These are phyloP conservation scores for Poeciliopsis occidentalis DNA, from an alignment of 2,113 vertebrate species.

Conservation along the genomic window DNA sequence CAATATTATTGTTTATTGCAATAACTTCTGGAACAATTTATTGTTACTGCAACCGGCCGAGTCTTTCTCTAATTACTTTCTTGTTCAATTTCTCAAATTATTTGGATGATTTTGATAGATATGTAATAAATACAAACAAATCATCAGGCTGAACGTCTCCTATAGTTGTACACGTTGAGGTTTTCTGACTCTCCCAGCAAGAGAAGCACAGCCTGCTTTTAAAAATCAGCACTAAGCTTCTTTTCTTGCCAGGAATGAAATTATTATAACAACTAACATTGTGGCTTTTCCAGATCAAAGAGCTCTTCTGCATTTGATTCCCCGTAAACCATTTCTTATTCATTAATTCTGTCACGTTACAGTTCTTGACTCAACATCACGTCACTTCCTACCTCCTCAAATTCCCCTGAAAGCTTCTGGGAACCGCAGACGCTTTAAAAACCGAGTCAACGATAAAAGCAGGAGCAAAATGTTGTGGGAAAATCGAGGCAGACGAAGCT, in stretches of 20 bases:
- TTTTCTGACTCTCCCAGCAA: conserved; percentile 1
- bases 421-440: too few species aligned
- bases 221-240: background rate
- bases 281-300: background rate
- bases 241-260: background rate
- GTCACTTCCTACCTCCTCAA: too few species aligned
- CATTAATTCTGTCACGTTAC: background rate
- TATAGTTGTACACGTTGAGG: background rate
- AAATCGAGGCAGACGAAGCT: too few species aligned
- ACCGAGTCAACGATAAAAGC: too few species aligned
- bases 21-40: too few species aligned
- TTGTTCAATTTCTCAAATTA: background rate
- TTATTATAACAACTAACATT: background rate
- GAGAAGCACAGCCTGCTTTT: background rate
- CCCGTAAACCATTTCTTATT: background rate
- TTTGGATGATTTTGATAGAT: background rate
- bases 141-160: background rate
- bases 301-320: background rate
- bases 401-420: too few species aligned
- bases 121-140: background rate
- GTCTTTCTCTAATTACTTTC: too few species aligned
- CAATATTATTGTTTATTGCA: too few species aligned
- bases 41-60: too few species aligned
- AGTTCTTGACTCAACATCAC: background rate
- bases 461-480: too few species aligned